Percentiles rank a stretch among this genome's conserved stretches.
Evolutionary conservation across 2,797 vertebrate genomes (phyloP).

Genomic region (Babyrousa celebensis): DNA sequence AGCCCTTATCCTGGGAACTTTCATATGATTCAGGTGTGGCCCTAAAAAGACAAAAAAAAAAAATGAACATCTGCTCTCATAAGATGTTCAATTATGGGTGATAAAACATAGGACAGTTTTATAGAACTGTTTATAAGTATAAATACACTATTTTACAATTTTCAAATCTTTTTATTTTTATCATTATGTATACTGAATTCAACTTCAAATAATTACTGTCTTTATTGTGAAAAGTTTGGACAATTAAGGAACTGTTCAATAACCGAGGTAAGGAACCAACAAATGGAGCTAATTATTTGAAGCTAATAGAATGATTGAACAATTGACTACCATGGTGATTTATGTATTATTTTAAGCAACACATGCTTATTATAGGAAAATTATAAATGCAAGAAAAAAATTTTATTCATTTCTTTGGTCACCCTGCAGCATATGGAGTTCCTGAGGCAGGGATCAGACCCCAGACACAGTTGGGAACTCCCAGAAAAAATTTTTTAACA

Average conservation of each 20-base stretch:
- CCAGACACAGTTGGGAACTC: no score
- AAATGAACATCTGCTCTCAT: not conserved
- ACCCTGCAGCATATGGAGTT: no score
- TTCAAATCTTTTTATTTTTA: constrained; percentile 31
- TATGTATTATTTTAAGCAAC: not conserved
- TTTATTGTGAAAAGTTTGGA: constrained; percentile 35
- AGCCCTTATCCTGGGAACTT: no score
- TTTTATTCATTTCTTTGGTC: no score
- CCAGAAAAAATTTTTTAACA: not conserved
- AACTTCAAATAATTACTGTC: not conserved
- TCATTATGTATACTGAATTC: not conserved
- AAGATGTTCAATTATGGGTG: not conserved
- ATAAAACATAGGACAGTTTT: not conserved
- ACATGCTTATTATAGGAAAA: not conserved
- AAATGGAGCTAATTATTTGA: constrained; percentile 18
- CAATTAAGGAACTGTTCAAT: constrained; percentile 26
- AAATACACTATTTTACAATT: not conserved
- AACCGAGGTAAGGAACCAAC: not conserved
- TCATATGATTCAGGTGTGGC: no score
- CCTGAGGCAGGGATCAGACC: no score
- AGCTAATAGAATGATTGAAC: not conserved
- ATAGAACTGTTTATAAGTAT: not conserved
- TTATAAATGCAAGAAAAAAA: constrained; percentile 28
- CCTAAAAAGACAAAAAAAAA: not conserved
- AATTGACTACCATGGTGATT: not conserved